phyloP scores from a whole-genome alignment of 1,140 invertebrate genomes.

The Trissolcus basalis region DNA sequence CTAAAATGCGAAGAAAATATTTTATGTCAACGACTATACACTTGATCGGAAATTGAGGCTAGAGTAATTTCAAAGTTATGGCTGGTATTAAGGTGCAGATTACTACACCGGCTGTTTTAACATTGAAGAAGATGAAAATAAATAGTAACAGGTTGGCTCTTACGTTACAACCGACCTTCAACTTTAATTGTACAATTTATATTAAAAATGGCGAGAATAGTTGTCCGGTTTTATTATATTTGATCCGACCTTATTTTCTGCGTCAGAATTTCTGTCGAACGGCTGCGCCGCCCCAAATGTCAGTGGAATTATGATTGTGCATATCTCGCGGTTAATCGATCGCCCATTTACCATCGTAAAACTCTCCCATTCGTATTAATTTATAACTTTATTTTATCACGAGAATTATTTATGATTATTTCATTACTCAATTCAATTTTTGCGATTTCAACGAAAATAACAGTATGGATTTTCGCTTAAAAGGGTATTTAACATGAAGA shows the following conservation, averaged over 20 bases:
- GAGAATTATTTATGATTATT: no score
- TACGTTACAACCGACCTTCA: conserved; percentile 37
- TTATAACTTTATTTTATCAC: no score
- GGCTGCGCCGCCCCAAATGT: not conserved
- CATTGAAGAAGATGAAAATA: conserved; percentile 22
- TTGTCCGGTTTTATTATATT: no score
- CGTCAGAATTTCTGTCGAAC: not conserved
- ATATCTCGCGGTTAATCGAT: not conserved
- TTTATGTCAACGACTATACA: conserved; percentile 8
- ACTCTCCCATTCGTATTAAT: no score
- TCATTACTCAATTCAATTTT: no score
- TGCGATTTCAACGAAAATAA: no score
- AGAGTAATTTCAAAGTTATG: conserved; percentile 48
- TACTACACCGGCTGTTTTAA: conserved; percentile 32
- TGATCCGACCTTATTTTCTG: not conserved
- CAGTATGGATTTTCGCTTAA: no score
- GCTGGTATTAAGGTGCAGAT: conserved; percentile 46
- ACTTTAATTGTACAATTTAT: conserved; percentile 39
- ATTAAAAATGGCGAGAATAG: conserved; percentile 16
- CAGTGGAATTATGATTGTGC: not conserved
- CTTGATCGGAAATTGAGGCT: conserved; percentile 32
- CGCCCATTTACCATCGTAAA: no score
- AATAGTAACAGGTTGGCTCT: conserved; percentile 20
- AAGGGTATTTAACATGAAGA: no score
- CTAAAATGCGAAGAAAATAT: not conserved